phyloP scores from a whole-genome alignment of 2,888 invertebrate genomes.

The Zygogramma bicolorata region DNA sequence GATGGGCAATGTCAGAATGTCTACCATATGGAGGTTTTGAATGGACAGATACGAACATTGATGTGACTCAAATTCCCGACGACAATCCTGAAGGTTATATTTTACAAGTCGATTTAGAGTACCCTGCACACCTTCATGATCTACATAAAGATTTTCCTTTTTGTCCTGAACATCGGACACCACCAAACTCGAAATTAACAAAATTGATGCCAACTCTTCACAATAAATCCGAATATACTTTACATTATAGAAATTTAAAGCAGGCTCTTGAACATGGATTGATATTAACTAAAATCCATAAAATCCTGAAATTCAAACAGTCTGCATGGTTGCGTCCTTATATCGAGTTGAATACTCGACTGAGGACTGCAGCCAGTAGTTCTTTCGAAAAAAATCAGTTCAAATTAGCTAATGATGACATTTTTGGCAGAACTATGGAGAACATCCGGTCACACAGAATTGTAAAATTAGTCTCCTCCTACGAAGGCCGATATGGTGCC shows the following conservation, averaged over 20 bases:
- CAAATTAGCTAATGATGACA: conserved; percentile 47
- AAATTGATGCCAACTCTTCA: conserved; percentile 49
- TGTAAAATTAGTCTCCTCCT: conserved; percentile 55
- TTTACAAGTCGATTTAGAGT: conserved; percentile 64
- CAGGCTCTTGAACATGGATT: conserved; percentile 26
- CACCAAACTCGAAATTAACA: conserved; percentile 30
- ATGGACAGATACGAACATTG: conserved; percentile 22
- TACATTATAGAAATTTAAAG: conserved; percentile 11
- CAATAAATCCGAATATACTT: conserved; percentile 46
- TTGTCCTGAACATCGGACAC: conserved; percentile 39
- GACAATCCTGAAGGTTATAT: conserved; percentile 45
- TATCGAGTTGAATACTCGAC: conserved; percentile 27
- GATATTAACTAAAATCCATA: conserved; percentile 14
- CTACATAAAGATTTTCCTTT: conserved; percentile 46
- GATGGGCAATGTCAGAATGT: conserved; percentile 43
- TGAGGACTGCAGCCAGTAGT: conserved; percentile 22
- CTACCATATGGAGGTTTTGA: conserved; percentile 47
- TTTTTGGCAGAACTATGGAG: conserved; percentile 62
- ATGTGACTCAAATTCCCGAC: conserved; percentile 26
- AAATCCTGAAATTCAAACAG: conserved; percentile 29
- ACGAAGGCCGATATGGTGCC: conserved; percentile 46
- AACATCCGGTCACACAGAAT: conserved; percentile 57
- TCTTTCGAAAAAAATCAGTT: conserved; percentile 45
- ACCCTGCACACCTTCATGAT: conserved; percentile 60
- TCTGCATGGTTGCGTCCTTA: conserved; percentile 6